phyloP scores from a whole-genome alignment of 2,113 vertebrate species.

The Dipodomys ordii region DNA sequence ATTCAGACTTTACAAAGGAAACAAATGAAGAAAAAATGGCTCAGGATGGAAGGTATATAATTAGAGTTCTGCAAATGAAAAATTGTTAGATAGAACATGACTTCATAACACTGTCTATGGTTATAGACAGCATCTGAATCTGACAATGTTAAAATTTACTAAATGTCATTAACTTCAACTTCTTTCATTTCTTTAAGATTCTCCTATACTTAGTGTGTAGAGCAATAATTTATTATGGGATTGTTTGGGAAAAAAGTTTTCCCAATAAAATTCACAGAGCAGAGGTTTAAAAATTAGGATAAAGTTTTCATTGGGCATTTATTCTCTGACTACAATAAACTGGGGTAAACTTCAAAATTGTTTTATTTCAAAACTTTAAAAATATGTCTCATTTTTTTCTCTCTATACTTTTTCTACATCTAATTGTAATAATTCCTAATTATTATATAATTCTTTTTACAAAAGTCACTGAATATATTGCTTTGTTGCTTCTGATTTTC shows the following conservation, averaged over 20 bases:
- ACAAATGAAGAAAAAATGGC: not conserved
- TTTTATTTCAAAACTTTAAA: slow-evolving; percentile 32
- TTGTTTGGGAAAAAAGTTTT: slow-evolving; percentile 29
- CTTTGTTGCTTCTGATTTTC: not conserved
- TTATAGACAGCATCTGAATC: not conserved
- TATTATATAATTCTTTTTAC: not conserved
- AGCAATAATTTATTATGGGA: not conserved
- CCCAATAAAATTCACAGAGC: not conserved
- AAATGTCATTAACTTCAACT: not conserved
- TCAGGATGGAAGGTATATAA: not conserved
- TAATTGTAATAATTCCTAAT: not conserved
- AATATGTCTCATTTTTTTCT: not conserved
- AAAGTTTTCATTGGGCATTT: not conserved
- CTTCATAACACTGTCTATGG: not conserved
- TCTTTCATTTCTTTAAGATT: not conserved
- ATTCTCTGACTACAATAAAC: not conserved
- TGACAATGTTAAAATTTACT: slow-evolving; percentile 2
- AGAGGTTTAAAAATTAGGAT: not conserved
- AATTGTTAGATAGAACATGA: not conserved
- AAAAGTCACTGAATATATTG: not conserved
- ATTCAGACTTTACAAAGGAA: not conserved
- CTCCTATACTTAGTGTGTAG: not conserved
- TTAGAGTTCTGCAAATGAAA: slow-evolving; percentile 16
- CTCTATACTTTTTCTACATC: too few relatives aligned
- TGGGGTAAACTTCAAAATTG: slow-evolving; percentile 1